Evolutionary conservation across 2,888 invertebrate genomes (phyloP), one percentile per base, ranked within the genome.

Genomic region (Pheosia tremula): DNA sequence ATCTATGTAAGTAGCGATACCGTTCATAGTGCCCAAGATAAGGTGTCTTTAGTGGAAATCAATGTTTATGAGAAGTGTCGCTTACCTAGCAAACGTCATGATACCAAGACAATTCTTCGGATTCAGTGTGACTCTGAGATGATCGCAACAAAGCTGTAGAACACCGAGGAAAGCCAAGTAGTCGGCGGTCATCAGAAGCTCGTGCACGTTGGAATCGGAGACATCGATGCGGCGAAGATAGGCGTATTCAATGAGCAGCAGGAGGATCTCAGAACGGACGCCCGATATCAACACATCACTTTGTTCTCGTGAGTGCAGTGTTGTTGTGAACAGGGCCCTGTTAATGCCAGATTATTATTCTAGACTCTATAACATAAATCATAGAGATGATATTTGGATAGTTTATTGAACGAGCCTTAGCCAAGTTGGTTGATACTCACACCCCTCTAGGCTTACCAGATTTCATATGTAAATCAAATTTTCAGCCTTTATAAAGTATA

Each of bases 151-250:
- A 36, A 96, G 94, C 70, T 97, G 95, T 58, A 98, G 94, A 55
- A 98, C 95, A 0, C 97, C 97, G 56, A 97, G 92, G 72, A 98
- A 96, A 77, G 97, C 96, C 60, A 98, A 95, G 84, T 98, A 98
- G 91, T 98, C 98, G 4, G 98, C 97, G 0, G 97, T 96, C 75
- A 97, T 96, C 52, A 98, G 94, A 11, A 98, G 92, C 78, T 96
- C 95, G 78, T 97, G 96, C 0, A 98, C 98, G 82, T 98, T 98
- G 45, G 96, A 95, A 49, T 95, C 95, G 63, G 95, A 96, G 38
- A 98, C 95, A 64, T 96, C 95, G 60, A 97, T 95, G 69, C 96
- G 96, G 59, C 98, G 95, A 53, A 98, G 93, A 87, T 99, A 98
- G 0, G 98, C 97, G 87, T 97, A 98, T 74, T 97, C 96, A 68